Base-by-base conservation (phyloP, 1,140 invertebrate species). In the Sitodiplosis mosellana region DNA sequence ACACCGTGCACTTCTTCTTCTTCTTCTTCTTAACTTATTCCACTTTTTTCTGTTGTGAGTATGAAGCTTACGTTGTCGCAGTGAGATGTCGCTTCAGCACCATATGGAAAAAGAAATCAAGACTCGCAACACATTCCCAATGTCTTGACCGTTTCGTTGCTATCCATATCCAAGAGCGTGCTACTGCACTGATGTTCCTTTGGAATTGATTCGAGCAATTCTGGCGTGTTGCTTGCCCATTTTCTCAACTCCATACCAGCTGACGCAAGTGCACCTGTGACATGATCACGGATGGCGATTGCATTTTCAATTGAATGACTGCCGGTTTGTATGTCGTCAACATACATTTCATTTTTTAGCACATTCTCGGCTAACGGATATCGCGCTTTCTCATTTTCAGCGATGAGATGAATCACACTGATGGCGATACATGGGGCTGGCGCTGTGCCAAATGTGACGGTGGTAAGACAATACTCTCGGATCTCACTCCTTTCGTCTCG, bases 301-400 rank as follows among this genome's bases (percentile, higher is more conserved):
- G 52, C 49, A 12, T 57, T 49, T 33, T 54, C 33, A 10, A 57
- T 27, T 3, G 36, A 37, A 50, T 60, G 48, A 11, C 54, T 56
- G 19, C 62, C 63, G 2, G 55, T 55, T 1, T 68, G 38, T 0
- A 68, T n/a, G 51, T 73, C 66, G 47, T 73, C 68, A 1, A 70
- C 61, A 48, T 67, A 72, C 48, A 67, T 65, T 53, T 66, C 60
- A 5, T 19, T 17, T 12, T 18, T 12, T 18, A 43, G 17, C 20
- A 43, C 41, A 7, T 17, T 12, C 10, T 19, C 43, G 45, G 21
- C 18, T 46, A 11, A 4, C 19, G 33, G 17, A 46, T 11, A 36
- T 17, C 27, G 8, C 37, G 15, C 14, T 11, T 33, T 20, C 12
- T 44, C 19, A 11, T 57, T 53, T 2, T 46, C 2, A 19, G 53